Conservation (phyloP, 2,888 invertebrate species). For the Andrena bicolor region DNA sequence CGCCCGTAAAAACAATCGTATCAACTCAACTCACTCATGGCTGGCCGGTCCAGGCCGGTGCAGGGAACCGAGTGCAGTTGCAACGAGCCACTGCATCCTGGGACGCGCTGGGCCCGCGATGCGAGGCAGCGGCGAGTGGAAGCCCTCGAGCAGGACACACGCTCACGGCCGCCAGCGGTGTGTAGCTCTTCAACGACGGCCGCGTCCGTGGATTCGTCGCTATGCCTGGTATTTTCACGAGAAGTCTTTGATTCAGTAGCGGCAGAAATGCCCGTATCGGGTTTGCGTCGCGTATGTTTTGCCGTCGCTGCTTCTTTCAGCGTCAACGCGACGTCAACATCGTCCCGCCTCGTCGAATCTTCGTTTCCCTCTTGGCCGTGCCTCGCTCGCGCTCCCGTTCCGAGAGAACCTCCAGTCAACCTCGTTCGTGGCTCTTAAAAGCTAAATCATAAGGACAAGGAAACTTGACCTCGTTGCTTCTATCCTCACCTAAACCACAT, state of each 20-base stretch:
- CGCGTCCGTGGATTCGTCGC: conserved; percentile 77
- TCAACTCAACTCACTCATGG: conserved; percentile 80
- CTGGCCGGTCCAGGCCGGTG: conserved; percentile 69
- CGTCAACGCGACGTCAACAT: conserved; percentile 37
- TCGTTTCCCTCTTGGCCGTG: conserved; percentile 21
- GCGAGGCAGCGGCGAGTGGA: conserved; percentile 31
- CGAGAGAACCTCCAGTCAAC: not conserved
- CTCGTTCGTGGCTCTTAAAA: not conserved
- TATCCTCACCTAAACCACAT: too few species aligned
- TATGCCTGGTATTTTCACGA: conserved; percentile 83
- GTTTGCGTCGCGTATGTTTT: conserved; percentile 74
- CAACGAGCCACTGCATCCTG: conserved; percentile 64
- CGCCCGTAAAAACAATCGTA: conserved; percentile 84
- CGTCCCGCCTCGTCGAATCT: conserved; percentile 45
- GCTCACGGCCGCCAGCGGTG: conserved; percentile 45
- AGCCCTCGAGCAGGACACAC: conserved; percentile 19
- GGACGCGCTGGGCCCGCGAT: conserved; percentile 40
- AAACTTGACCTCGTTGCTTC: too few species aligned
- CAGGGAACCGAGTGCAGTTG: conserved; percentile 49
- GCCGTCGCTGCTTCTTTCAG: conserved; percentile 63
- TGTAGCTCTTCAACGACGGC: conserved; percentile 17
- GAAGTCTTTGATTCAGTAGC: conserved; percentile 81
- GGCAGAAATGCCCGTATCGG: conserved; percentile 82
- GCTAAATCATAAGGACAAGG: too few species aligned
- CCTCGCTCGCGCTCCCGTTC: not conserved